These are phyloP conservation scores for Drosophila repletoides DNA, from an alignment of 1,140 invertebrate genomes.

Conservation along the genomic window DNA sequence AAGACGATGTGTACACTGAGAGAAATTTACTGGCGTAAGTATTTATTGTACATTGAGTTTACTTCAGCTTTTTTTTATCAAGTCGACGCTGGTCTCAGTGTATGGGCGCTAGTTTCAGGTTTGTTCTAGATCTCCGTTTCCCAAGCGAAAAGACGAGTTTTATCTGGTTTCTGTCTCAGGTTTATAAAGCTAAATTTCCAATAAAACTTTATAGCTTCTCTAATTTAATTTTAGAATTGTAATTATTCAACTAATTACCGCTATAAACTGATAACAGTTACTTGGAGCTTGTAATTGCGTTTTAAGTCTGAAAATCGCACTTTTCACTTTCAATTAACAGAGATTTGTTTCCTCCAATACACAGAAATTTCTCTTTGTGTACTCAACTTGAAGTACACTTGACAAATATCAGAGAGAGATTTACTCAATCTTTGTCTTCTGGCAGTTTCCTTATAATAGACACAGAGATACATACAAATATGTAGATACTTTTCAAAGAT, in stretches of 20 bases:
- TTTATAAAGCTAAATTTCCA: background rate
- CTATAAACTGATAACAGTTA: background rate
- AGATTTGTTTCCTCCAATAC: no score
- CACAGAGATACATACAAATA: background rate
- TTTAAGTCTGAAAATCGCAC: slow-evolving; percentile 2
- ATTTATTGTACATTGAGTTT: background rate
- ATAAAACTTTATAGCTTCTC: background rate
- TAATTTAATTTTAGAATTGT: slow-evolving; percentile 17
- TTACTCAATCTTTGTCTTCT: slow-evolving; percentile 29
- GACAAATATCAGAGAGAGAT: slow-evolving; percentile 18
- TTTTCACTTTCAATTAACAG: slow-evolving; percentile 37
- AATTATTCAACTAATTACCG: slow-evolving; percentile 24
- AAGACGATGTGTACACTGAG: slow-evolving; percentile 18
- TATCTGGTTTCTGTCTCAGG: no score
- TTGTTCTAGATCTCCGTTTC: no score
- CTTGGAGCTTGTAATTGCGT: slow-evolving; percentile 11
- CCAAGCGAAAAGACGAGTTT: no score
- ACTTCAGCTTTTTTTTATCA: background rate
- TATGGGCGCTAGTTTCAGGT: no score
- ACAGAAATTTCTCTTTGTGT: slow-evolving; percentile 45
- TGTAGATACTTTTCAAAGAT: background rate
- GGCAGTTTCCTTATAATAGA: slow-evolving; percentile 16
- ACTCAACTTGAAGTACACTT: slow-evolving; percentile 25
- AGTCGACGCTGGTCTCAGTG: no score
- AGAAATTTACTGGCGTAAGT: slow-evolving; percentile 6